A percentile compares a stretch with the other conserved stretches of the same genome.
Conservation (phyloP, 2,888 invertebrate species). For the Tineola bisselliella region DNA sequence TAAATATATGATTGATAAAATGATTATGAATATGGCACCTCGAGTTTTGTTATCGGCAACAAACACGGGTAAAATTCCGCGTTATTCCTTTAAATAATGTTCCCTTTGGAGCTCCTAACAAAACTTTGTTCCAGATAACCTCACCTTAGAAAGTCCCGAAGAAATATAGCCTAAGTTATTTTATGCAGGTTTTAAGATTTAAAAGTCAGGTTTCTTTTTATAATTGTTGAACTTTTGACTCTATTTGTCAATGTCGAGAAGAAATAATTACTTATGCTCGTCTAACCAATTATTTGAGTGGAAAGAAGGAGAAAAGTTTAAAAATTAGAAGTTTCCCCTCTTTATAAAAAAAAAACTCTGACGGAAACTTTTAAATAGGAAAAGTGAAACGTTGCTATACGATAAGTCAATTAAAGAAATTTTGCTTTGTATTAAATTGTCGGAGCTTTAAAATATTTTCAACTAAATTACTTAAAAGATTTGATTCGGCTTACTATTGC, state of each 20-base stretch:
- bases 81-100: background rate
- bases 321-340: background rate
- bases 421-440: background rate
- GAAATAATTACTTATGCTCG: constrained; percentile 5
- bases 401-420: background rate
- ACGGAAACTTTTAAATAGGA: background rate
- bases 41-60: background rate
- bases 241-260: constrained; percentile 10
- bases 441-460: background rate
- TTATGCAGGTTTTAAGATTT: background rate
- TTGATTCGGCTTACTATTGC: too few species aligned
- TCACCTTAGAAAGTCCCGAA: background rate
- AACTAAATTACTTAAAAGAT: too few species aligned
- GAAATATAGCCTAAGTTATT: constrained; percentile 8
- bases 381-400: background rate
- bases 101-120: background rate
- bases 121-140: constrained; percentile 6
- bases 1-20: too few species aligned
- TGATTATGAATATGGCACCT: background rate
- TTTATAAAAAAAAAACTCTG: background rate
- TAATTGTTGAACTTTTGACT: constrained; percentile 6
- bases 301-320: constrained; percentile 6
- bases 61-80: background rate
- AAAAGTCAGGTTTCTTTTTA: constrained; percentile 9
- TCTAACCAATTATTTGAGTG: constrained; percentile 6